Base-by-base conservation (phyloP, 2,888 invertebrate genomes). In the Scaeva pyrastri region DNA sequence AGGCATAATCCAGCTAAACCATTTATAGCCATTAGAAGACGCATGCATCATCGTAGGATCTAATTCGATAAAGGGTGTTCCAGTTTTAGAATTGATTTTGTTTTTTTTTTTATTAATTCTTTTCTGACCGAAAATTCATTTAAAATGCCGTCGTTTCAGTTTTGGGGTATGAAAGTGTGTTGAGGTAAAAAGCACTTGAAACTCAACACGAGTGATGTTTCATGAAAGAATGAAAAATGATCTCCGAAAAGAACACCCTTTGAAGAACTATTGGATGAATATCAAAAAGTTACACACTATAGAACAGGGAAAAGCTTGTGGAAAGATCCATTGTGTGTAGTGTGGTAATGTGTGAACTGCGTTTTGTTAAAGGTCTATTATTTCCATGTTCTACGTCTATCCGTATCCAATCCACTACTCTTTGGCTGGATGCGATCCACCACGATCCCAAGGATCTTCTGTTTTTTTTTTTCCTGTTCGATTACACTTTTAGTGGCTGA, bases 341-440 rank as follows among this genome's bases (percentile, higher is more conserved):
- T 66, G 87, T 83, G 78, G 87, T 87, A 83, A 87, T 87, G 87
- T 87, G 87, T 87, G 87, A 87, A 87, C 83, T 87, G 87, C 83
- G 83, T 87, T 87, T 87, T 83, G 87, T 87, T 83, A 72, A 79
- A 87, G 87, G 75, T 75, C 87, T 83, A 87, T 87, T 87, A 87
- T 87, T 87, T 83, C 83, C 87, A 87, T 87, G 83, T 87, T 87
- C 72, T 21, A 74, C 50, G 75, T 75, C 75, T 50, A 62, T 60
- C 73, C 52, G 39, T 52, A 68, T 68, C 68, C 68, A 68, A 68
- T 52, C 21, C 66, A 50, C 77, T 41, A 62, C 39, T 10, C 39
- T 39, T 52, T 36, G 31, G 39, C 45, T 14, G 31, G 6, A 31
- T 31, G 6, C 5, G 31, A 31, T 31, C 58, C 62, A 43, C 62